These are phyloP conservation scores for Azemiops feae DNA, from an alignment of 2,113 vertebrate genomes.

Conservation along the genomic window DNA sequence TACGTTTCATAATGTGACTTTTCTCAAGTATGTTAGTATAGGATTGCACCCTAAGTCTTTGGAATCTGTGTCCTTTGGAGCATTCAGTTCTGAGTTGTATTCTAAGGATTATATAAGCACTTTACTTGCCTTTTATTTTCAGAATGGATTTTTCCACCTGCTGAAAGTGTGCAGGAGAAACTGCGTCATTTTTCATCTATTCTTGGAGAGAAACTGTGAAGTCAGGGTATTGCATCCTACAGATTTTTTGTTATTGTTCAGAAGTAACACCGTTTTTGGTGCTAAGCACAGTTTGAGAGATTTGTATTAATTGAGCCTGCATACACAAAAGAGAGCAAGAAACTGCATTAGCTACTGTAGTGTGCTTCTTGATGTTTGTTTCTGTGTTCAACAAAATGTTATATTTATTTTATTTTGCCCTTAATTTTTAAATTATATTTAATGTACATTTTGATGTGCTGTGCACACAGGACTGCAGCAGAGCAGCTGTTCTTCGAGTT, in stretches of 20 bases:
- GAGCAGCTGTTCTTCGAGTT: slow-evolving; percentile 40
- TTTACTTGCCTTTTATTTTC: slow-evolving; percentile 43
- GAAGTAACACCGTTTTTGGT: background rate
- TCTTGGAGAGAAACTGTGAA: slow-evolving; percentile 22
- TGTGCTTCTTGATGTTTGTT: slow-evolving; percentile 31
- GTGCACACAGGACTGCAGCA: slow-evolving; percentile 32
- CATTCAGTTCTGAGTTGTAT: background rate
- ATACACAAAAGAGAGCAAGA: slow-evolving; percentile 6
- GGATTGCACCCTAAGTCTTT: background rate
- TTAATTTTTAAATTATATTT: slow-evolving; percentile 49
- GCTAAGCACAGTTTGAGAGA: slow-evolving; percentile 21
- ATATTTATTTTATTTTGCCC: slow-evolving; percentile 50
- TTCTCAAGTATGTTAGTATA: background rate
- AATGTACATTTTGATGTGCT: slow-evolving; percentile 48
- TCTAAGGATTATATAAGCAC: slow-evolving; percentile 35
- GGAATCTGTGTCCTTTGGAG: background rate
- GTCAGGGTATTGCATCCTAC: slow-evolving; percentile 19
- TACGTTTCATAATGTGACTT: background rate
- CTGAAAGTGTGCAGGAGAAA: slow-evolving; percentile 16
- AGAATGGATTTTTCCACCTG: slow-evolving; percentile 29
- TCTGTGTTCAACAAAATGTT: slow-evolving; percentile 35
- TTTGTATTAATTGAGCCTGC: background rate
- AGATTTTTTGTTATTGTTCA: slow-evolving; percentile 11
- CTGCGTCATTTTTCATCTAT: slow-evolving; percentile 23
- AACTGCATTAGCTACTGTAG: slow-evolving; percentile 18